A percentile compares a stretch with the other conserved stretches of the same genome.
Conservation (phyloP, 2,113 vertebrate genomes). For the Hippopotamus amphibius region DNA sequence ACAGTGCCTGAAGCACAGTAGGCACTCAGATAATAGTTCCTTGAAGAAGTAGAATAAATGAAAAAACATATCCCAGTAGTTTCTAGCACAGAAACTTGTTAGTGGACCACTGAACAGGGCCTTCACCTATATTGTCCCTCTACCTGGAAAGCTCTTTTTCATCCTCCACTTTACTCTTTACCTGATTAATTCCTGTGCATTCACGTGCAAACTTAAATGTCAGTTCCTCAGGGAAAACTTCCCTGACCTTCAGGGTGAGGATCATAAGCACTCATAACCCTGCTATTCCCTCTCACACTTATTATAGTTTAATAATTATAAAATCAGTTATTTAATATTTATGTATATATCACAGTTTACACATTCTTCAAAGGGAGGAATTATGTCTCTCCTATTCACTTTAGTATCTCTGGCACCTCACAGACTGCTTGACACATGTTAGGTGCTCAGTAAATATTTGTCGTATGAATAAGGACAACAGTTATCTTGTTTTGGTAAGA, state of each 20-base stretch:
- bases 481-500: not conserved
- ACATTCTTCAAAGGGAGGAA: not conserved
- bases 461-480: not conserved
- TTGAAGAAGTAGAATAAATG: not conserved
- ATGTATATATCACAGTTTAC: not conserved
- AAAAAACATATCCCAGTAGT: not conserved
- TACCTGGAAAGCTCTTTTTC: not conserved
- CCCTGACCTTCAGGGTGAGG: not conserved
- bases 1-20: not conserved
- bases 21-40: not conserved
- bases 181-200: not conserved
- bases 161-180: not conserved
- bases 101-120: not conserved
- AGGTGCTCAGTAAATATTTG: slow-evolving; percentile 12
- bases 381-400: not conserved
- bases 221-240: not conserved
- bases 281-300: not conserved
- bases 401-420: not conserved
- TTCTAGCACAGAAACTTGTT: not conserved
- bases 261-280: not conserved
- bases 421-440: not conserved
- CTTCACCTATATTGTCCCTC: not conserved
- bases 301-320: not conserved
- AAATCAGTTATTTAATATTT: not conserved
- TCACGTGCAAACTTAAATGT: not conserved